Conservation (phyloP, 2,113 vertebrate species). For the Perca flavescens region DNA sequence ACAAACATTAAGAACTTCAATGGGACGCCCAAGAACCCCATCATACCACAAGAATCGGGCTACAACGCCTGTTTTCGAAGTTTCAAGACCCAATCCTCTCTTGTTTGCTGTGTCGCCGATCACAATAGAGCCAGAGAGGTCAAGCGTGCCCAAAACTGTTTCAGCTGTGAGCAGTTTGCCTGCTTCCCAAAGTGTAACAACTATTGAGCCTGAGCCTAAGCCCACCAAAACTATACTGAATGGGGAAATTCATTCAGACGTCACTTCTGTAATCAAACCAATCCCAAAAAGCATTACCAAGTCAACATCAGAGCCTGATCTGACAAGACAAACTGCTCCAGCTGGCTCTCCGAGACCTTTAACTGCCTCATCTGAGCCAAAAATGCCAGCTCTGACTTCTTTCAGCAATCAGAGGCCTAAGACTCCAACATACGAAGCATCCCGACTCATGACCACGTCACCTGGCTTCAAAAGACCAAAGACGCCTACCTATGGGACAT, state of each 20-base stretch:
- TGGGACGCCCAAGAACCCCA: constrained; percentile 78
- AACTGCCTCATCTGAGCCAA: constrained; percentile 39
- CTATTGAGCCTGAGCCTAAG: constrained; percentile 40
- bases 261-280: constrained; percentile 39
- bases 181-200: constrained; percentile 22
- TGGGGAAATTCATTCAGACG: constrained; percentile 63
- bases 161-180: constrained; percentile 19
- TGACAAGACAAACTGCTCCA: constrained; percentile 28
- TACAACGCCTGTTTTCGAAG: constrained; percentile 77
- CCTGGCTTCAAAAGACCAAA: constrained; percentile 75
- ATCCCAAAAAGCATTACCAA: constrained; percentile 53
- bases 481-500: constrained; percentile 65
- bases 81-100: constrained; percentile 83
- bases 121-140: constrained; percentile 74
- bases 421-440: constrained; percentile 73
- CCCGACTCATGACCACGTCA: constrained; percentile 60
- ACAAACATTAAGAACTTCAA: constrained; percentile 52
- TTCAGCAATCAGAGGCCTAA: constrained; percentile 61
- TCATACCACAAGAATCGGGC: constrained; percentile 63
- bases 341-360: constrained; percentile 34
- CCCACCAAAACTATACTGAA: constrained; percentile 47
- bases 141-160: constrained; percentile 63
- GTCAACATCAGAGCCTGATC: constrained; percentile 60
- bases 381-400: constrained; percentile 25
- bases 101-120: constrained; percentile 82